Conservation (phyloP, 2,797 vertebrate genomes). For the Austrolebias charrua region DNA sequence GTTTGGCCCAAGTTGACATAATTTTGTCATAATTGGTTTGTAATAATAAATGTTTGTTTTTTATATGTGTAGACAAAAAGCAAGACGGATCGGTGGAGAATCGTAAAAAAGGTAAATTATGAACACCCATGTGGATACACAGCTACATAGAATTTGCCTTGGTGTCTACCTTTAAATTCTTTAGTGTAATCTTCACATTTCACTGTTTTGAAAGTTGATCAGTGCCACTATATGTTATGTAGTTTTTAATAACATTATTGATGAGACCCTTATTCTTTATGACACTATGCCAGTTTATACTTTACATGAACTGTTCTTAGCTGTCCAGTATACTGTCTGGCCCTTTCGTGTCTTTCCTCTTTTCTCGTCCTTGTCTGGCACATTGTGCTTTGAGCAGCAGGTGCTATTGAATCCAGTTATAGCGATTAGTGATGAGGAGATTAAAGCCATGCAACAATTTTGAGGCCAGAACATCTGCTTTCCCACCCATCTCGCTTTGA, state of each 20-base stretch:
- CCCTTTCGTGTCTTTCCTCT: slow-evolving; percentile 49
- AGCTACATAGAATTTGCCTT: slow-evolving; percentile 11
- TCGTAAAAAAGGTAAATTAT: slow-evolving; percentile 93
- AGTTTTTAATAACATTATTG: slow-evolving; percentile 37
- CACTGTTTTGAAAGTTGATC: slow-evolving; percentile 45
- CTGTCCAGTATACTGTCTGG: slow-evolving; percentile 51
- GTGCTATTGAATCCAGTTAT: slow-evolving; percentile 80
- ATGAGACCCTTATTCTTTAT: slow-evolving; percentile 44
- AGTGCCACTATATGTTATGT: slow-evolving; percentile 43
- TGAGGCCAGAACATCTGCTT: slow-evolving; percentile 78
- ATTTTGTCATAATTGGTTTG: neutral
- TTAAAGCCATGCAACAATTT: slow-evolving; percentile 77
- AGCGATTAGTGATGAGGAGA: slow-evolving; percentile 79
- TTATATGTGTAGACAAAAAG: slow-evolving; percentile 88
- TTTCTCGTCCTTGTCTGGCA: slow-evolving; percentile 61
- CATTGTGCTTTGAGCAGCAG: slow-evolving; percentile 71
- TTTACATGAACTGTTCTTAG: slow-evolving; percentile 46
- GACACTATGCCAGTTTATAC: slow-evolving; percentile 23
- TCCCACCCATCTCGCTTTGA: slow-evolving; percentile 51
- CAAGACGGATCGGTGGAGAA: slow-evolving; percentile 96
- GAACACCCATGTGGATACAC: neutral
- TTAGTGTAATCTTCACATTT: slow-evolving; percentile 38
- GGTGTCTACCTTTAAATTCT: slow-evolving; percentile 18
- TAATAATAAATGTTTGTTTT: neutral
- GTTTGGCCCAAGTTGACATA: neutral